Evolutionary conservation across 2,888 invertebrate genomes (phyloP), one percentile per base, ranked within the genome.

Genomic region (Parapristionchus giblindavisi): DNA sequence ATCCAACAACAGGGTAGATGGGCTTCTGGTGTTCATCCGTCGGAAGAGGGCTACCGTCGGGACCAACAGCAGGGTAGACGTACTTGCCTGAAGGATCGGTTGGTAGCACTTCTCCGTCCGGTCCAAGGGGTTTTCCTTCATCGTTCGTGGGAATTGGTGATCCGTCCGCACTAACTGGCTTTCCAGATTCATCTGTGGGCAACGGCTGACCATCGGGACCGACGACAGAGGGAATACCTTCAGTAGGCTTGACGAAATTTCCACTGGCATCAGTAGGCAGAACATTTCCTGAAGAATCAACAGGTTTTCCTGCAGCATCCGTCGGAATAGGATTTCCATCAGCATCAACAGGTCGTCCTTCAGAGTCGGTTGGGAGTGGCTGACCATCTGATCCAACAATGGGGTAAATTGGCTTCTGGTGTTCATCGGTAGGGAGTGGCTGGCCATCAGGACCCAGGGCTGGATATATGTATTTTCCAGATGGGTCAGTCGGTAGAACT

Each of bases 401-500:
- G 54, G 71, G 61, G 24, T 77, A 77, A 60, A 21, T 77, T 1
- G 78, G 75, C 32, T 71, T 68, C 32, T 60, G 36, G 27, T 76
- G 65, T 21, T 21, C 60, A 17, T 83, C 80, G n/a, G 82, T 84
- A 17, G 72, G 72, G 11, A 80, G 75, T 2, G 76, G 76, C 73
- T 78, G 74, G 11, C 79, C 81, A 60, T 85, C 80, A 14, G 77
- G 77, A 1, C 79, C 82, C 24, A 83, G 38, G 40, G 80, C 74
- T 3, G 81, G 81, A 54, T 52, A 58, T 32, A 34, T 52, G 27
- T 21, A 54, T 65, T 51, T 51, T 43, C n/a, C 56, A 43, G 21
- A 56, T 8, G 27, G 56, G 14, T 83, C 80, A 34, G 79, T 81
- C 32, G 78, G 77, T 17, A 80, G 68, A 8, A 74, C 58, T 1